Base-by-base conservation (phyloP, 2,797 vertebrate species). In the Megaceryle alcyon region DNA sequence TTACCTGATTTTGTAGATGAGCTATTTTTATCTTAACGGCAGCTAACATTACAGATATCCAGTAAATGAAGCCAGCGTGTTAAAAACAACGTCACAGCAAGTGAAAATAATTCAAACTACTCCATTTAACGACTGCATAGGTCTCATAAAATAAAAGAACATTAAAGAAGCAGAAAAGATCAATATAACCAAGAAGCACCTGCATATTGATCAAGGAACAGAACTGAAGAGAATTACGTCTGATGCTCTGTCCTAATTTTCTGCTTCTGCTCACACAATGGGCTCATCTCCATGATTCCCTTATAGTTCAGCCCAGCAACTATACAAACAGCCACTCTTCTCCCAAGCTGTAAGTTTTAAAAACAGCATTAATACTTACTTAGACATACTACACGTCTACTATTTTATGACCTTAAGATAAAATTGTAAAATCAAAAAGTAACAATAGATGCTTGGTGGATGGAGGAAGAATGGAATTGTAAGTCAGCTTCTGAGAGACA, bases 131-230 rank as follows among this genome's bases (percentile, higher is more conserved):
- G 59, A 95, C 2, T 72, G 39, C 10, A 75, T 35, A 89, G 37
- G 57, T 82, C 76, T 94, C 88, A 79, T 81, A 92, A 94, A 95
- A 91, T 51, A 23, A 54, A 91, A 88, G 76, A 66, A 90, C 70
- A 90, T 86, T 86, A 96, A 94, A 90, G 69, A 90, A 86, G 80
- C 44, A 88, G 48, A 84, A 90, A 88, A 88, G 35, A 90, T 94
- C 80, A 2, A 86, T 94, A 90, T 28, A 46, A 78, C 35, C 41
- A 85, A 86, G 82, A 94, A 51, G 86, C 35, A 94, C 66, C 64
- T 84, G 56, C 63, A 64, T 90, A 96, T 79, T 73, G 82, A 95
- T 77, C 59, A 72, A 78, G 59, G 54, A 85, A 90, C 19, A 84
- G 92, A 94, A 79, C 20, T 10, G 2, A 48, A 88, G 31, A n/a